Evolutionary conservation across 2,888 invertebrate species (phyloP).

Genomic region (Achlya flavicornis): DNA sequence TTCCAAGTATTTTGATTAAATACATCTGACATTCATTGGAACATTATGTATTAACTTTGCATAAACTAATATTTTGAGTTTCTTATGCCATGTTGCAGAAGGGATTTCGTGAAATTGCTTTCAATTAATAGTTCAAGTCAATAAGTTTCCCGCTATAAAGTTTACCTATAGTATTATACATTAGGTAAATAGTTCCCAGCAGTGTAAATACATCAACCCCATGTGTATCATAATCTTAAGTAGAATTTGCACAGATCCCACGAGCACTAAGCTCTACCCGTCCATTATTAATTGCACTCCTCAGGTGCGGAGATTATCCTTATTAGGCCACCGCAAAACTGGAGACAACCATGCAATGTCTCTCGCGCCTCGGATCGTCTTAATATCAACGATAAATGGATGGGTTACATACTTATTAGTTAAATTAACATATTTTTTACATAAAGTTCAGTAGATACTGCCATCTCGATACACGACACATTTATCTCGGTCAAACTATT

Average conservation of each 20-base stretch:
- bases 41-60: too few relatives aligned
- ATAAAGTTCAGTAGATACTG: not conserved
- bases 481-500: not conserved
- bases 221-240: conserved; percentile 46
- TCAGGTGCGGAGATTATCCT: conserved; percentile 80
- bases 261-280: conserved; percentile 42
- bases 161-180: not conserved
- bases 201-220: not conserved
- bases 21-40: not conserved
- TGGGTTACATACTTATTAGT: conserved; percentile 24
- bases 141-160: not conserved
- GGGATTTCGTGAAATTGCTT: too few relatives aligned
- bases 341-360: conserved; percentile 61
- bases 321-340: conserved; percentile 73
- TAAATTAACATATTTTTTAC: not conserved
- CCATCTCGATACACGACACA: not conserved
- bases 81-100: too few relatives aligned
- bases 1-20: not conserved
- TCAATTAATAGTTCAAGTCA: too few relatives aligned
- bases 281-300: conserved; percentile 82
- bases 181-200: not conserved
- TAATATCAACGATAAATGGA: conserved; percentile 22
- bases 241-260: conserved; percentile 59
- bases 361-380: conserved; percentile 39
- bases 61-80: too few relatives aligned